Conservation (phyloP, 2,888 invertebrate genomes). For the Lochmaea crataegi region DNA sequence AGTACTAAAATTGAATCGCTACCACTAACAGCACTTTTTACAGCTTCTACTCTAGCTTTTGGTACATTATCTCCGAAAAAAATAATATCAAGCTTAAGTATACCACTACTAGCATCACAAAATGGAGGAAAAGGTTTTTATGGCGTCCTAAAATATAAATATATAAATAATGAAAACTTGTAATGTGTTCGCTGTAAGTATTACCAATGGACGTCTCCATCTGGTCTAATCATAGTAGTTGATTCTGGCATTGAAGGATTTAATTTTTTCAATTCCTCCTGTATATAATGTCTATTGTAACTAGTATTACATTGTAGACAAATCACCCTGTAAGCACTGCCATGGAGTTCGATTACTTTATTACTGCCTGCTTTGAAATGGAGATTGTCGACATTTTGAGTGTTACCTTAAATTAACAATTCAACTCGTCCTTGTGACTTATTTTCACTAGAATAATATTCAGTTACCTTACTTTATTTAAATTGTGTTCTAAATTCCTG, state of each 20-base stretch:
- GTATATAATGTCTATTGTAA: conserved; percentile 78
- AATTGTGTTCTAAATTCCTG: conserved; percentile 76
- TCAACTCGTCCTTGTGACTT: no score
- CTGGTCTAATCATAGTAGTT: conserved; percentile 79
- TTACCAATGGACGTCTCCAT: conserved; percentile 90
- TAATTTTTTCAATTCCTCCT: conserved; percentile 72
- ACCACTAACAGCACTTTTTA: conserved; percentile 72
- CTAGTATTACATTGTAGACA: conserved; percentile 79
- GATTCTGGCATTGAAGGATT: conserved; percentile 75
- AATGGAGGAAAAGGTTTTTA: conserved; percentile 79
- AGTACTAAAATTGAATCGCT: conserved; percentile 87
- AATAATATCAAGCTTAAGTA: conserved; percentile 93
- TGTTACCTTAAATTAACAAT: conserved; percentile 70
- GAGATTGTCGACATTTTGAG: conserved; percentile 96
- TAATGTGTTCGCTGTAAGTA: no score
- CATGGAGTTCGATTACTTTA: conserved; percentile 89
- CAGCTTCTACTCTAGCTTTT: conserved; percentile 73
- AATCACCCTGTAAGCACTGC: conserved; percentile 82
- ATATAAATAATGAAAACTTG: conserved; percentile 19
- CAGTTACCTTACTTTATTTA: conserved; percentile 54
- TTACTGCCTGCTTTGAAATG: conserved; percentile 91
- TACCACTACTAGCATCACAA: conserved; percentile 83
- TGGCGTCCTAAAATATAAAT: conserved; percentile 71
- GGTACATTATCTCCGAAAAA: conserved; percentile 98
- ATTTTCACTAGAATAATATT: no score